A percentile compares a stretch with the other conserved stretches of the same genome.
Evolutionary conservation across 1,140 invertebrate genomes (phyloP).

Genomic region (Carcinoscorpius rotundicauda): DNA sequence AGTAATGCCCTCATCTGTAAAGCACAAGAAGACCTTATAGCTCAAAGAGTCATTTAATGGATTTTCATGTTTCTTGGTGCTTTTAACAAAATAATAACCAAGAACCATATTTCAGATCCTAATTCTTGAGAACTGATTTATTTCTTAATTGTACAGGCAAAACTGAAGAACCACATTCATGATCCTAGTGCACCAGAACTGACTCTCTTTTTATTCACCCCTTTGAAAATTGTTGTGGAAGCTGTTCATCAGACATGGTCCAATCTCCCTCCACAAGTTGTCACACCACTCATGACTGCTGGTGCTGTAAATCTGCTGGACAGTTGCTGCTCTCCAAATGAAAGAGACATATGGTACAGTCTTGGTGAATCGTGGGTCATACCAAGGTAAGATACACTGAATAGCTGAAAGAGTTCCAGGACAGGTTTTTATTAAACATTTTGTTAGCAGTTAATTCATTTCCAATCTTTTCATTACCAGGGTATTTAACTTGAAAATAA

Average conservation of each 20-base stretch:
- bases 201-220: slow-evolving; percentile 97
- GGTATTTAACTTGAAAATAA: too few relatives aligned
- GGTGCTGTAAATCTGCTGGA: slow-evolving; percentile 92
- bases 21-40: too few relatives aligned
- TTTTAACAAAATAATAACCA: too few relatives aligned
- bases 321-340: slow-evolving; percentile 96
- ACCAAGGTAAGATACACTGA: slow-evolving; percentile 10
- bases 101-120: too few relatives aligned
- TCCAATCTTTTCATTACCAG: too few relatives aligned
- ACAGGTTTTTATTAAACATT: too few relatives aligned
- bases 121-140: neutral
- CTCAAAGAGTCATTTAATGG: too few relatives aligned
- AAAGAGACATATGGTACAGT: slow-evolving; percentile 95
- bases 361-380: slow-evolving; percentile 73
- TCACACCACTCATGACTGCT: slow-evolving; percentile 79
- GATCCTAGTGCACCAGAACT: slow-evolving; percentile 97
- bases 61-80: too few relatives aligned
- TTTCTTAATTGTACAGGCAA: slow-evolving; percentile 10
- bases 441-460: too few relatives aligned
- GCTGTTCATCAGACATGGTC: slow-evolving; percentile 21
- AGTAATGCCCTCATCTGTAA: too few relatives aligned
- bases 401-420: too few relatives aligned
- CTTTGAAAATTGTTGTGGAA: slow-evolving; percentile 78
- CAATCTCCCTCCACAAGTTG: slow-evolving; percentile 48
- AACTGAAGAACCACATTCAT: slow-evolving; percentile 52